Evolutionary conservation across 2,888 invertebrate genomes (phyloP).

Genomic region (Phragmatobia fuliginosa): DNA sequence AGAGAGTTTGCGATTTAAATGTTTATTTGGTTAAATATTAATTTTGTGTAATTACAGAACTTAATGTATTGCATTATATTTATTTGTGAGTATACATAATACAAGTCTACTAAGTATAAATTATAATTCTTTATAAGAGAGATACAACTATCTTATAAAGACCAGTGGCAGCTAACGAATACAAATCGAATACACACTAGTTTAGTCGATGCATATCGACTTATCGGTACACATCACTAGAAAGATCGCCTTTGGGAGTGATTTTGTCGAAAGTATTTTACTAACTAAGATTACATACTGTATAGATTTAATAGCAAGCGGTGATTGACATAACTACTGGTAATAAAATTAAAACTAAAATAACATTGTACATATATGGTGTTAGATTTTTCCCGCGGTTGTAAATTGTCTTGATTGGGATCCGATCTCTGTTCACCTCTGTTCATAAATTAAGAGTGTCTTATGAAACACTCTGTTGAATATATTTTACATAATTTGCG

Average conservation of each 20-base stretch:
- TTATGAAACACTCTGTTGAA: conserved; percentile 49
- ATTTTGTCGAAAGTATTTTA: conserved; percentile 63
- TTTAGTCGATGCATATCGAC: conserved; percentile 7
- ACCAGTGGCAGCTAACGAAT: not conserved
- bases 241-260: conserved; percentile 66
- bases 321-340: conserved; percentile 58
- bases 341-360: conserved; percentile 59
- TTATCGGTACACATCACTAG: conserved; percentile 32
- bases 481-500: conserved; percentile 50
- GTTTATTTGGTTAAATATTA: not conserved
- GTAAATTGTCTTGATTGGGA: conserved; percentile 58
- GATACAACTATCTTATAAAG: not conserved
- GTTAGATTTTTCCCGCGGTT: conserved; percentile 50
- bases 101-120: not conserved
- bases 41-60: not conserved
- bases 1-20: not conserved
- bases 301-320: conserved; percentile 62
- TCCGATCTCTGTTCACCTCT: conserved; percentile 43
- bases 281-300: conserved; percentile 62
- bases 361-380: conserved; percentile 56
- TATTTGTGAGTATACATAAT: not conserved
- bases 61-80: not conserved
- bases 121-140: not conserved
- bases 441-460: conserved; percentile 47
- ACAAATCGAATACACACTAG: conserved; percentile 11